Conservation (phyloP, 1,140 invertebrate species). For the Maniola jurtina region DNA sequence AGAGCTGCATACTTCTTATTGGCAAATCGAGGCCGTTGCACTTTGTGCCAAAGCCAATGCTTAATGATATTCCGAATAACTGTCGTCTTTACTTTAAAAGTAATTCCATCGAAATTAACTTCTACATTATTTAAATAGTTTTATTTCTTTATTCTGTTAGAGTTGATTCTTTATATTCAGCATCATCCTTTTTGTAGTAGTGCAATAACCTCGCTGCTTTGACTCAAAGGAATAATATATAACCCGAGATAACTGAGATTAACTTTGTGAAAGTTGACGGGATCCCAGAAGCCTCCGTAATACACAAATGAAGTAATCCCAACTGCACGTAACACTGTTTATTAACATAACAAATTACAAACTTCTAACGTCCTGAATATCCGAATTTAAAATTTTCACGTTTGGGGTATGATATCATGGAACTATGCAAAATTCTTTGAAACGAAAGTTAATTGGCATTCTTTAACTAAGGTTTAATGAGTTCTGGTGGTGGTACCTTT, state of each 20-base stretch:
- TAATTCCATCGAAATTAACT: constrained; percentile 4
- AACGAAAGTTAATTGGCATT: too few species aligned
- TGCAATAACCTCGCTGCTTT: not conserved
- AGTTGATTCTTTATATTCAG: constrained; percentile 7
- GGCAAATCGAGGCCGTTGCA: constrained; percentile 24
- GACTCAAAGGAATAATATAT: not conserved
- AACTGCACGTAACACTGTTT: not conserved
- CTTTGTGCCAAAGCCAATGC: constrained; percentile 20
- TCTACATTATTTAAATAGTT: constrained; percentile 4
- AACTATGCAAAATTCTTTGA: too few species aligned
- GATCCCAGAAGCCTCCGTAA: not conserved
- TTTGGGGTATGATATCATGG: too few species aligned
- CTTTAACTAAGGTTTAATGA: too few species aligned
- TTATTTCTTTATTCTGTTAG: constrained; percentile 6
- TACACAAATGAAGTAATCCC: not conserved
- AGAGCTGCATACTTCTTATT: constrained; percentile 23
- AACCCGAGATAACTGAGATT: not conserved
- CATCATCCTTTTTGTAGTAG: not conserved
- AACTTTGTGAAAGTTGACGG: constrained; percentile 1
- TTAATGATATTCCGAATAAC: constrained; percentile 8
- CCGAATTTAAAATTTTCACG: not conserved
- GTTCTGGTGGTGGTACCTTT: too few species aligned
- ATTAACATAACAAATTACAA: not conserved
- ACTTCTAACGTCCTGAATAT: not conserved
- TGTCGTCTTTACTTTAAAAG: constrained; percentile 8